These are phyloP conservation scores for Coelopa pilipes DNA, from an alignment of 2,888 invertebrate genomes.

Conservation along the genomic window DNA sequence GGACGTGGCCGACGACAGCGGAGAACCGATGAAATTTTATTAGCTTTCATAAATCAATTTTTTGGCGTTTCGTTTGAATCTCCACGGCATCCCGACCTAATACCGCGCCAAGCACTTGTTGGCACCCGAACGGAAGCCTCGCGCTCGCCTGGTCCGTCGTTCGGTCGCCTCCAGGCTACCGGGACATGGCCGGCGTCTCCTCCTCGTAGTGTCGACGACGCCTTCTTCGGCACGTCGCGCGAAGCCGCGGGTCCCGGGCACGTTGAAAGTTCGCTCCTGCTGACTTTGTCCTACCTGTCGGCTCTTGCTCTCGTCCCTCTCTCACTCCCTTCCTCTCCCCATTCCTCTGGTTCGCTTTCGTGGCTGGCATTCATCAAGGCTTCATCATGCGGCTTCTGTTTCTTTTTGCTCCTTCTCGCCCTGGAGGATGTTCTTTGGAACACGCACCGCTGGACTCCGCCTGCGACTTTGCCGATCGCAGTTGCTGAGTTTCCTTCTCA, in stretches of 20 bases:
- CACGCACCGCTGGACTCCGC: background rate
- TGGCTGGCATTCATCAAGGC: background rate
- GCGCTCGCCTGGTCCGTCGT: too few species aligned
- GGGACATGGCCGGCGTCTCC: too few species aligned
- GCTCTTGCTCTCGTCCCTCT: background rate
- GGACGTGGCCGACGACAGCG: background rate
- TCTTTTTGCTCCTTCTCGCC: too few species aligned
- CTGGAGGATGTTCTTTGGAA: background rate
- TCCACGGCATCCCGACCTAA: background rate
- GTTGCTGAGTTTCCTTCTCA: too few species aligned
- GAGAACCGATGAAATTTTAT: constrained; percentile 10
- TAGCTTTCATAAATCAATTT: constrained; percentile 13
- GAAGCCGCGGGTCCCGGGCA: background rate
- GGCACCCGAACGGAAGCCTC: background rate
- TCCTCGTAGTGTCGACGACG: too few species aligned
- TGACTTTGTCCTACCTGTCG: constrained; percentile 6
- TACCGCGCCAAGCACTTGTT: background rate
- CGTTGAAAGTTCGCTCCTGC: constrained; percentile 5
- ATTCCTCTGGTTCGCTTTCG: background rate
- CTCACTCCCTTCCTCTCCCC: background rate
- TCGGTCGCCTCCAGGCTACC: too few species aligned
- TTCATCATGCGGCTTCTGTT: background rate
- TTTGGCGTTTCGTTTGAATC: background rate
- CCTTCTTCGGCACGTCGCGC: too few species aligned
- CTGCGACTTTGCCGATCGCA: too few species aligned